These are phyloP conservation scores for Drosophila pseudotakahashii DNA, from an alignment of 2,888 invertebrate species.

Conservation along the genomic window DNA sequence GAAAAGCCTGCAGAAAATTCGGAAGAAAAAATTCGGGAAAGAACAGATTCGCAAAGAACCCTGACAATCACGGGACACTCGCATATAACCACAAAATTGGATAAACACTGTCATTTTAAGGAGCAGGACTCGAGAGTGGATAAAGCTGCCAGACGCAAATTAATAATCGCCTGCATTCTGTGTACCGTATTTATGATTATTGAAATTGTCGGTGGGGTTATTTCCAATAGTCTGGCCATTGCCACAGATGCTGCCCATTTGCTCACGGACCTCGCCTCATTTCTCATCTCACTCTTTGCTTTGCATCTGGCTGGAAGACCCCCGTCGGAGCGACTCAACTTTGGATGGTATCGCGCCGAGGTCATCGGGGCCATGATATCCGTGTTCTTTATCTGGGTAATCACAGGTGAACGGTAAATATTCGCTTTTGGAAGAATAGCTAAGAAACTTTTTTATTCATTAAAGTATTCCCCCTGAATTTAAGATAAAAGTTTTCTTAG, in stretches of 20 bases:
- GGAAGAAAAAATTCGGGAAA: neutral
- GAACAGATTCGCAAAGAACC: slow-evolving; percentile 49
- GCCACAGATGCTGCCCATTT: slow-evolving; percentile 71
- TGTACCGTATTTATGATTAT: slow-evolving; percentile 56
- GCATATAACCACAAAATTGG: slow-evolving; percentile 41
- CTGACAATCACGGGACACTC: slow-evolving; percentile 55
- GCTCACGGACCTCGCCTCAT: slow-evolving; percentile 61
- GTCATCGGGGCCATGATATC: slow-evolving; percentile 98
- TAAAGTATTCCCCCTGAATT: too few relatives aligned
- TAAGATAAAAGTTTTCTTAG: too few relatives aligned
- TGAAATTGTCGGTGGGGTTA: slow-evolving; percentile 58
- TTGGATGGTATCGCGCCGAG: slow-evolving; percentile 97
- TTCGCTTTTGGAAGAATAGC: neutral
- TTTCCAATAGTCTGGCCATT: slow-evolving; percentile 64
- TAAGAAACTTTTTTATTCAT: too few relatives aligned
- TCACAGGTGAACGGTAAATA: slow-evolving; percentile 88
- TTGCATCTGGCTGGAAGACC: slow-evolving; percentile 52
- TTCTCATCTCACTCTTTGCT: slow-evolving; percentile 64
- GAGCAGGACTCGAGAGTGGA: slow-evolving; percentile 29
- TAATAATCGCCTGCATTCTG: slow-evolving; percentile 57
- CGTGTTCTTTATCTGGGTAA: slow-evolving; percentile 98
- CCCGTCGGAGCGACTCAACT: slow-evolving; percentile 88
- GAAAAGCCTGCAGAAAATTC: neutral
- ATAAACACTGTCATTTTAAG: slow-evolving; percentile 56
- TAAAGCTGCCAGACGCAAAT: slow-evolving; percentile 49